phyloP scores from a whole-genome alignment of 1,140 invertebrate genomes.

The Chelonus insularis region DNA sequence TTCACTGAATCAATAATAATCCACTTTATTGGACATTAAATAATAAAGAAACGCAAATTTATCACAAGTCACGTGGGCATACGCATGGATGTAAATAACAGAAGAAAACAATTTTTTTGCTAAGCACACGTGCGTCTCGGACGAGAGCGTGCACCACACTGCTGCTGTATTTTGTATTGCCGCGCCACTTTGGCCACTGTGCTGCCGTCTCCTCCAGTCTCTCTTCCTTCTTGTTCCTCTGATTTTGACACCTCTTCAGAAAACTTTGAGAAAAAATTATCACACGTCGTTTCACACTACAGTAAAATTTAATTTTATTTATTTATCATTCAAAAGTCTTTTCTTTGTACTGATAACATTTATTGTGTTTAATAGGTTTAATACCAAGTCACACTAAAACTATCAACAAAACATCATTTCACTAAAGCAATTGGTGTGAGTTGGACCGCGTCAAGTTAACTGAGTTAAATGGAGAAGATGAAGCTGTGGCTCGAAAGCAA shows the following conservation, averaged over 20 bases:
- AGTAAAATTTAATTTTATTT: neutral
- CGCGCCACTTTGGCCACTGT: constrained; percentile 13
- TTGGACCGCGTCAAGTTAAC: neutral
- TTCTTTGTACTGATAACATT: too few relatives aligned
- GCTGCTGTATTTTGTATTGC: constrained; percentile 15
- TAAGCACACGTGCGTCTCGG: constrained; percentile 12
- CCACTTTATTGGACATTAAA: neutral
- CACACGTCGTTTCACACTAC: neutral
- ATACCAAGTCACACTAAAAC: too few relatives aligned
- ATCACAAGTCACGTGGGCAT: constrained; percentile 10
- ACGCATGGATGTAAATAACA: constrained; percentile 7
- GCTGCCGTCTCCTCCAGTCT: constrained; percentile 5
- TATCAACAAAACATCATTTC: too few relatives aligned
- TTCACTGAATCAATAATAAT: neutral
- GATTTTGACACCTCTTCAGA: constrained; percentile 8
- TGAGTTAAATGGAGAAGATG: neutral
- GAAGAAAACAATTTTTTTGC: neutral
- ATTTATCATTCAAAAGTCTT: too few relatives aligned
- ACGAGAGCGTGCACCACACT: constrained; percentile 21
- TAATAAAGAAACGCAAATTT: neutral
- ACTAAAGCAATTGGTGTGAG: neutral
- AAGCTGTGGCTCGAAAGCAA: neutral
- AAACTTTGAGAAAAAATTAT: neutral
- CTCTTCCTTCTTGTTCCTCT: constrained; percentile 9
- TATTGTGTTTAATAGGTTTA: too few relatives aligned